Evolutionary conservation across 2,797 vertebrate genomes (phyloP), one percentile per base, ranked within the genome.

Genomic region (Dipus sagitta): DNA sequence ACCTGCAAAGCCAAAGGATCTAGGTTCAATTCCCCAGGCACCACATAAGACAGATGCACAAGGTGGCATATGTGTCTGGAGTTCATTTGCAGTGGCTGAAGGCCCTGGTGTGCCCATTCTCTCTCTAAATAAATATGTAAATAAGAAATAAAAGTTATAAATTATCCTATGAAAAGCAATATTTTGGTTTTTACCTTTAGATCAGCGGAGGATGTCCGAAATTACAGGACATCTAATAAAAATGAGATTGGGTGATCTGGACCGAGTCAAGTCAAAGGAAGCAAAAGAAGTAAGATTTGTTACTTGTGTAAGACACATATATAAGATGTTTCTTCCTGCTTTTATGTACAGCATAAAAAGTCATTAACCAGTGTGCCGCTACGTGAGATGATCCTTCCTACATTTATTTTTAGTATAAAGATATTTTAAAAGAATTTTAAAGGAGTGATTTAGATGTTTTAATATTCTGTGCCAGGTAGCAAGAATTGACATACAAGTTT

Each of bases 201-300:
- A 99, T 98, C 99, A 99, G 97, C 98, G 99, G 54, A 99, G 99
- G 96, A 99, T 99, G 99, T 98, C 98, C 97, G 99, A 99, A 98
- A 99, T 99, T 96, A 98, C 99, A 81, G 98, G 98, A 15, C 98
- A 99, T 97, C 98, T 99, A 94, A 99, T 99, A 89, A 99, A 99
- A 98, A 99, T 99, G 98, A 99, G 99, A 95, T 98, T 99, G 85
- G 99, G 99, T 88, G 99, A 99, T 92, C 96, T 99, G 93, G 99
- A 99, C 34, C 98, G 98, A 96, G 98, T 97, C 96, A 99, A 98
- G 95, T 98, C 98, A 74, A 99, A 99, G 97, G 99, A 99, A 74
- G 98, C 97, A 74, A 99, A 99, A 98, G 99, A 99, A 98, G 99
- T 99, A 98, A 98, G 98, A 96, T 71, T 92, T 96, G 21, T 65